phyloP scores from a whole-genome alignment of 2,797 vertebrate genomes.

The Takifugu rubripes region DNA sequence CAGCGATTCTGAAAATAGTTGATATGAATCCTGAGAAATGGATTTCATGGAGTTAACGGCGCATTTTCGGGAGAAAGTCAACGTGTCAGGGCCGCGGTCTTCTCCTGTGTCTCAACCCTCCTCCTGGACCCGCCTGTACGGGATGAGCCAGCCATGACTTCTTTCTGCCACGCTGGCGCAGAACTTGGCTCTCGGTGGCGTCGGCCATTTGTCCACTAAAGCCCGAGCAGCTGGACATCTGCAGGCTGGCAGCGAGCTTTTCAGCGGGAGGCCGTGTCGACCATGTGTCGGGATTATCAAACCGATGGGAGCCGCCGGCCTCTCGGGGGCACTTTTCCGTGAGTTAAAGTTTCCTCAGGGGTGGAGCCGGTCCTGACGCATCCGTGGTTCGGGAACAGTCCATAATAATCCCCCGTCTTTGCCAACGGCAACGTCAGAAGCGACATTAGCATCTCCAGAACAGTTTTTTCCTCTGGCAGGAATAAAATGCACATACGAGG shows the following conservation, averaged over 20 bases:
- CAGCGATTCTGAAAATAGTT: too few species aligned
- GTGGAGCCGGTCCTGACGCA: constrained; percentile 51
- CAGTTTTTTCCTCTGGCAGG: constrained; percentile 64
- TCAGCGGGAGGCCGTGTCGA: constrained; percentile 43
- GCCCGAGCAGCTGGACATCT: constrained; percentile 48
- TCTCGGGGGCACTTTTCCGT: constrained; percentile 49
- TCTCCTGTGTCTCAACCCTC: too few species aligned
- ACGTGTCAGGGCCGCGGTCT: too few species aligned
- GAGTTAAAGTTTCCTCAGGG: constrained; percentile 57
- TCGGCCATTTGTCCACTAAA: constrained; percentile 37
- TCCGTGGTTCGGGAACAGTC: constrained; percentile 51
- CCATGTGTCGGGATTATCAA: constrained; percentile 46
- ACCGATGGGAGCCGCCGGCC: constrained; percentile 35
- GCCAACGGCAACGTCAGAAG: constrained; percentile 52
- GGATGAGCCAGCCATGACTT: background rate
- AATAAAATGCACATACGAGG: constrained; percentile 44
- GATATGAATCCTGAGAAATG: too few species aligned
- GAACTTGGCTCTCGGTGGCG: constrained; percentile 13
- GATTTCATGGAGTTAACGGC: too few species aligned
- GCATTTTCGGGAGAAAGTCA: too few species aligned
- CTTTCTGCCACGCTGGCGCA: constrained; percentile 20
- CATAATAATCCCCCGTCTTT: constrained; percentile 64
- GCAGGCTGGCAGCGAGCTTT: constrained; percentile 19
- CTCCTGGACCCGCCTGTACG: background rate
- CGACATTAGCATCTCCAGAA: constrained; percentile 54